Conservation (phyloP, 2,888 invertebrate species). For the Onchidella celtica region DNA sequence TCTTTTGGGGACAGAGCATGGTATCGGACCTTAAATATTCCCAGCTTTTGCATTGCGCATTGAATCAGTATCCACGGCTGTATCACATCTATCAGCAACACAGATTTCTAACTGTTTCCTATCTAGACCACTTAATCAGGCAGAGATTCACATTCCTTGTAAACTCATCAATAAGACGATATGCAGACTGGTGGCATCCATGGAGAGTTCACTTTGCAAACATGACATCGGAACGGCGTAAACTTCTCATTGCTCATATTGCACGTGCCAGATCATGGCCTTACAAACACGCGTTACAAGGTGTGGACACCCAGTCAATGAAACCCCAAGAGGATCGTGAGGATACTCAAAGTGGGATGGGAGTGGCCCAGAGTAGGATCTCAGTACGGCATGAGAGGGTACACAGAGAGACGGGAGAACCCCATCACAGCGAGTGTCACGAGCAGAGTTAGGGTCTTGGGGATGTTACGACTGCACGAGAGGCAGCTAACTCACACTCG, state of each 20-base stretch:
- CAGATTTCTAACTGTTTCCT: too few relatives aligned
- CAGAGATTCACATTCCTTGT: too few relatives aligned
- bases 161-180: too few relatives aligned
- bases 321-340: not conserved
- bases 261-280: not conserved
- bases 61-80: too few relatives aligned
- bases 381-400: conserved; percentile 13
- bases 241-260: conserved; percentile 15
- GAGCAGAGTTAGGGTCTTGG: too few relatives aligned
- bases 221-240: conserved; percentile 2
- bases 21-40: too few relatives aligned
- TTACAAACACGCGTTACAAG: not conserved
- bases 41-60: too few relatives aligned
- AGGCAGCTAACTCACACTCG: too few relatives aligned
- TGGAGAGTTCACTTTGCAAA: not conserved
- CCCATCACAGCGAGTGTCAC: not conserved
- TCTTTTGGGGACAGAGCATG: too few relatives aligned
- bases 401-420: conserved; percentile 2
- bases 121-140: too few relatives aligned
- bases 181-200: not conserved
- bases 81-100: too few relatives aligned
- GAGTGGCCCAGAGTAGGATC: not conserved
- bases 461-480: too few relatives aligned
- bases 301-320: not conserved
- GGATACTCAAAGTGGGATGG: not conserved